These are phyloP conservation scores for Coccyzus lansbergi DNA, from an alignment of 2,797 vertebrate species.

Conservation along the genomic window DNA sequence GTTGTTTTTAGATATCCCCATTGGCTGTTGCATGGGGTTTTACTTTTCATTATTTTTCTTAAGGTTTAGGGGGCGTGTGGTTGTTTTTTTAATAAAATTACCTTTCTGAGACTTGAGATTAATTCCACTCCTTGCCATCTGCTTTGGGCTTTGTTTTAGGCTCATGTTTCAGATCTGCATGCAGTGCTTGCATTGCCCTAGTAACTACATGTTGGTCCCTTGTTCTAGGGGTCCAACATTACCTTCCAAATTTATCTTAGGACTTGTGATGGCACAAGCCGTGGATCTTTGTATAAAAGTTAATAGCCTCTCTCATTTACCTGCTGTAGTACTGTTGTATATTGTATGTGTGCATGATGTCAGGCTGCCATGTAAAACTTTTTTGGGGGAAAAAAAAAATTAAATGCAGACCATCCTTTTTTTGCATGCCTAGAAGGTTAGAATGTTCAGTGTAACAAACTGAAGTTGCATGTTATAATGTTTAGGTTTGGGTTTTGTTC, in stretches of 20 bases:
- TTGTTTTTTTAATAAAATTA: background rate
- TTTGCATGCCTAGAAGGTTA: slow-evolving; percentile 85
- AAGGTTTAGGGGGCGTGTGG: no score
- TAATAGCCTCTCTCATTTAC: slow-evolving; percentile 83
- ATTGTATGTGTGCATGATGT: slow-evolving; percentile 81
- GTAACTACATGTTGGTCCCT: slow-evolving; percentile 79
- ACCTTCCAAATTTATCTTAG: slow-evolving; percentile 77
- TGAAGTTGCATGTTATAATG: slow-evolving; percentile 87
- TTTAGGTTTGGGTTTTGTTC: slow-evolving; percentile 80
- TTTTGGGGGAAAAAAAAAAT: slow-evolving; percentile 71
- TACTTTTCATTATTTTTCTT: background rate
- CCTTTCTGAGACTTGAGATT: slow-evolving; percentile 67
- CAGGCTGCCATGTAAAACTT: slow-evolving; percentile 84
- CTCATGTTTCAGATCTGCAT: slow-evolving; percentile 84
- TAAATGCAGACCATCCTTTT: slow-evolving; percentile 85
- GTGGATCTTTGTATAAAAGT: slow-evolving; percentile 83
- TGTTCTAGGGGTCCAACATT: slow-evolving; percentile 77
- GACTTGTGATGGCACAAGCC: slow-evolving; percentile 82
- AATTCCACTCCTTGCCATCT: slow-evolving; percentile 72
- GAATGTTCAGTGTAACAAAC: slow-evolving; percentile 85
- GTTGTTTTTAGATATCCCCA: slow-evolving; percentile 43
- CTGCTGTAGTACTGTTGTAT: slow-evolving; percentile 86
- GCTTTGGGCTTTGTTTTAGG: slow-evolving; percentile 78
- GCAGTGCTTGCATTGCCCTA: slow-evolving; percentile 80
- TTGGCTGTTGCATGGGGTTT: background rate